Evolutionary conservation across 1,140 invertebrate genomes (phyloP).

Genomic region (Araneus ventricosus): DNA sequence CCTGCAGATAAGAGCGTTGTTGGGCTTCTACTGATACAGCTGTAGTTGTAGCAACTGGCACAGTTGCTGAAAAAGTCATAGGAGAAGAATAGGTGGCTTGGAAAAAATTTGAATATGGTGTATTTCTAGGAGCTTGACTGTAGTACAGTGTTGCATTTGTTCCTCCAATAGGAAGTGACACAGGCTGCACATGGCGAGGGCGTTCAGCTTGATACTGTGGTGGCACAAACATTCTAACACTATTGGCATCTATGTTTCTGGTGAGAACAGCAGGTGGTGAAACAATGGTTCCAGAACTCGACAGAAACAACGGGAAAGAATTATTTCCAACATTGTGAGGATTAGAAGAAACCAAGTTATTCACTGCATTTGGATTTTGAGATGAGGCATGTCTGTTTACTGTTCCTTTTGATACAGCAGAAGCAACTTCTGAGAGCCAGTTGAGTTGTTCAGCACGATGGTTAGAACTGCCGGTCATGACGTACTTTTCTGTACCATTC

Average conservation of each 20-base stretch:
- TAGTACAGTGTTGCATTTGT: conserved; percentile 52
- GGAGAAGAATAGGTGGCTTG: conserved; percentile 59
- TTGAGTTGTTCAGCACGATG: conserved; percentile 53
- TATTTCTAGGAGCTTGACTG: conserved; percentile 51
- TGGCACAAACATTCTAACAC: conserved; percentile 53
- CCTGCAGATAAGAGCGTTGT: conserved; percentile 60
- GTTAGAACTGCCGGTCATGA: conserved; percentile 67
- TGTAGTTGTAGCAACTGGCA: not conserved
- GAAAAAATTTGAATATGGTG: conserved; percentile 50
- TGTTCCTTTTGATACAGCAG: conserved; percentile 57
- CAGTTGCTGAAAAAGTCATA: conserved; percentile 34
- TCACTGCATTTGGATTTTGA: conserved; percentile 3
- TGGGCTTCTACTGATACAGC: not conserved
- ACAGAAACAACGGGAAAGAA: not conserved
- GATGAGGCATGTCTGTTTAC: conserved; percentile 37
- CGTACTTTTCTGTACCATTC: conserved; percentile 74
- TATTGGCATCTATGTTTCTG: conserved; percentile 18
- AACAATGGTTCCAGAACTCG: conserved; percentile 51
- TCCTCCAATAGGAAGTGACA: conserved; percentile 51
- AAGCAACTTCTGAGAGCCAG: conserved; percentile 73
- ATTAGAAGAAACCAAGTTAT: not conserved
- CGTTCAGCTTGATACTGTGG: conserved; percentile 62
- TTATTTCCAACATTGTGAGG: not conserved
- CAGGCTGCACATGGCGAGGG: conserved; percentile 52
- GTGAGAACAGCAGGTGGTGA: conserved; percentile 50